Conservation (phyloP, 2,113 vertebrate genomes). For the Alligator sinensis region DNA sequence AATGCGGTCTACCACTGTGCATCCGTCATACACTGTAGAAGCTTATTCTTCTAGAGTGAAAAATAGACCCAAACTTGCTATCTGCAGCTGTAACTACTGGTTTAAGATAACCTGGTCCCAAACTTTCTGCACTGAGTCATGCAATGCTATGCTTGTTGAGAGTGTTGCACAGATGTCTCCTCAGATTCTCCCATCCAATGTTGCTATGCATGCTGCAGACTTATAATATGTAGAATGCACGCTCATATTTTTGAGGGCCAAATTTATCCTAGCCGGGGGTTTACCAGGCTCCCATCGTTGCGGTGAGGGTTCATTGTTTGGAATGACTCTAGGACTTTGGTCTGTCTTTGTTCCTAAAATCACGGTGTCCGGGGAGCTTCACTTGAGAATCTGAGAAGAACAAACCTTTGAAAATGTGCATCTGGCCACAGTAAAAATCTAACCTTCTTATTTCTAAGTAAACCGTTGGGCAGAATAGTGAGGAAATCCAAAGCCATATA, state of each 20-base stretch:
- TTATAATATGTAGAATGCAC: background rate
- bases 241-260: background rate
- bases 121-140: no score
- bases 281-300: background rate
- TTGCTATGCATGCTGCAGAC: background rate
- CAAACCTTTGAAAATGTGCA: no score
- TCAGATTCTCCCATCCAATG: background rate
- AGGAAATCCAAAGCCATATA: background rate
- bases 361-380: no score
- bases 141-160: background rate
- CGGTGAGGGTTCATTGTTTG: background rate
- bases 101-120: background rate
- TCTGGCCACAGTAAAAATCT: background rate
- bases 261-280: background rate
- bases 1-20: background rate
- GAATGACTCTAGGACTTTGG: background rate
- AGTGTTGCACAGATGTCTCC: background rate
- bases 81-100: rapidly evolving
- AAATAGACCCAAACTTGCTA: rapidly evolving
- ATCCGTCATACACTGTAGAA: background rate
- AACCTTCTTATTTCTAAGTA: background rate
- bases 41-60: background rate
- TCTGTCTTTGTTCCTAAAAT: background rate
- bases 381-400: no score
- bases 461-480: background rate